phyloP scores from a whole-genome alignment of 2,797 vertebrate species.

The Schizopygopsis pylzovi region DNA sequence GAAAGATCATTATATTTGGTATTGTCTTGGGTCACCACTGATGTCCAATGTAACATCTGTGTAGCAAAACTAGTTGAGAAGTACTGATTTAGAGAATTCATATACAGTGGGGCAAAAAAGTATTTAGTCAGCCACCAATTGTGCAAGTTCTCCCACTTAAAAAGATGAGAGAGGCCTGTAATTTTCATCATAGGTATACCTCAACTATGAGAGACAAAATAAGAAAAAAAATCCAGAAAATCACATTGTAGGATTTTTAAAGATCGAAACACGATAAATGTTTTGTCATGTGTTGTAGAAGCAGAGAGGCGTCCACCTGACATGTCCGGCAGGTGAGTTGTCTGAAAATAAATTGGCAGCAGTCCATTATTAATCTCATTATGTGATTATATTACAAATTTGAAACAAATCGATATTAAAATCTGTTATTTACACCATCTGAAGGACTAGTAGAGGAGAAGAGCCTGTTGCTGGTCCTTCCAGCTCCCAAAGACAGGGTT shows the following conservation, averaged over 20 bases:
- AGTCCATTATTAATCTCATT: neutral
- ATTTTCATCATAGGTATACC: too few species aligned
- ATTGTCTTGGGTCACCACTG: neutral
- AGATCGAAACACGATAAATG: neutral
- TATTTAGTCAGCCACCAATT: too few species aligned
- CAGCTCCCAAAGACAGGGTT: slow-evolving; percentile 83
- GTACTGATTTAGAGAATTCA: neutral
- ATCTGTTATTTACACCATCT: slow-evolving; percentile 46
- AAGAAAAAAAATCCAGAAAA: too few species aligned
- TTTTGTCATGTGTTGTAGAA: slow-evolving; percentile 59
- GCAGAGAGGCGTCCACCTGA: slow-evolving; percentile 66
- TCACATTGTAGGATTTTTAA: too few species aligned
- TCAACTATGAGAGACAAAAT: too few species aligned
- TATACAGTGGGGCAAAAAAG: neutral
- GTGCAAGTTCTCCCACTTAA: too few species aligned
- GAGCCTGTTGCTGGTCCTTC: slow-evolving; percentile 73
- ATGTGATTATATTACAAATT: neutral
- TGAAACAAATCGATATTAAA: neutral
- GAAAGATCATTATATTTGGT: neutral
- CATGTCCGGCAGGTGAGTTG: slow-evolving; percentile 72
- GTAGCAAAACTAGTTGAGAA: neutral
- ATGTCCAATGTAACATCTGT: neutral
- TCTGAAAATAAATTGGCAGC: slow-evolving; percentile 12
- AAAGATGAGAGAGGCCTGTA: too few species aligned
- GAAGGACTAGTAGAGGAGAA: slow-evolving; percentile 73